These are phyloP conservation scores for Epinotia bilunana DNA, from an alignment of 2,888 invertebrate species.

Conservation along the genomic window DNA sequence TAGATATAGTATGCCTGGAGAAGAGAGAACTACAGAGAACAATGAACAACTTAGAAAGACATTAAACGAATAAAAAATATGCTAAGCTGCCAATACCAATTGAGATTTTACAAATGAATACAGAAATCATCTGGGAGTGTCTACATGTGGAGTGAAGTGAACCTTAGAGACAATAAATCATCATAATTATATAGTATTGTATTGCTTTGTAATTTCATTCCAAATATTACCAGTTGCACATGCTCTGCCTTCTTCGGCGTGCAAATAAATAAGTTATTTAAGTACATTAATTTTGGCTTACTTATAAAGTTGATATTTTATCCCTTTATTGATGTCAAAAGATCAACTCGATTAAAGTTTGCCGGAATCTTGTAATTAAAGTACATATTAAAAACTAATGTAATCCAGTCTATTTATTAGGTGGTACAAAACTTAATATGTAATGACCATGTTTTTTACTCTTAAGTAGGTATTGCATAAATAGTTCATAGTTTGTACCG, in stretches of 20 bases:
- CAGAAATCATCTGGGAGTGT: neutral
- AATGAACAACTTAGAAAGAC: neutral
- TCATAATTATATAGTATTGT: neutral
- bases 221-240: neutral
- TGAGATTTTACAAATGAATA: neutral
- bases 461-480: too few relatives aligned
- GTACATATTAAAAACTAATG: neutral
- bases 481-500: too few relatives aligned
- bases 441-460: too few relatives aligned
- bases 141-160: neutral
- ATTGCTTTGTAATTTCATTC: neutral
- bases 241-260: too few relatives aligned
- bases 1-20: neutral
- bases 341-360: neutral
- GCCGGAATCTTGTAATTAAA: neutral
- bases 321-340: neutral
- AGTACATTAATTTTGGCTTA: neutral
- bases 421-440: too few relatives aligned
- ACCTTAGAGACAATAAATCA: neutral
- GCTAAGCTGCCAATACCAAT: neutral
- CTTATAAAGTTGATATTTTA: neutral
- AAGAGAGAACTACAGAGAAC: neutral
- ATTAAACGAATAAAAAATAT: neutral
- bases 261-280: too few relatives aligned
- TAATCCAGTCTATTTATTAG: neutral